Conservation (phyloP, 1,140 invertebrate species). For the Linepithema humile region DNA sequence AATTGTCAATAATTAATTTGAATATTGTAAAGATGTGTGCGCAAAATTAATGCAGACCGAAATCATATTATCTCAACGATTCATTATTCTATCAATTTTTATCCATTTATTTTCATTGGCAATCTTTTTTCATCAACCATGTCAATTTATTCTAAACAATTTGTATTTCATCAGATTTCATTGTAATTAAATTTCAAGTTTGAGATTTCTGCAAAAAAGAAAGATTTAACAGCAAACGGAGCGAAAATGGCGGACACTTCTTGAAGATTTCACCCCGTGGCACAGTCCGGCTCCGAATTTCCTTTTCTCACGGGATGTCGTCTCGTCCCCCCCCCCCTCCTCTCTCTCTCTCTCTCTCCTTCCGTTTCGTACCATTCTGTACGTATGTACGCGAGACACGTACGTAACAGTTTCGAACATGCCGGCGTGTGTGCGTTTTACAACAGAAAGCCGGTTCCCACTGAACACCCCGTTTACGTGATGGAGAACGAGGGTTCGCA, state of each 20-base stretch:
- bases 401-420: slow-evolving; percentile 68
- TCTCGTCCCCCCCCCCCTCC: not conserved
- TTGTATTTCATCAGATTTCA: not conserved
- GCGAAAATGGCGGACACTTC: not conserved
- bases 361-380: slow-evolving; percentile 59
- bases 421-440: slow-evolving; percentile 65
- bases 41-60: not conserved
- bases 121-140: not conserved
- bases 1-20: not conserved
- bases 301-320: slow-evolving; percentile 18
- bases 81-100: not conserved
- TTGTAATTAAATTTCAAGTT: not conserved
- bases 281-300: not conserved
- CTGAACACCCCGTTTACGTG: slow-evolving; percentile 68
- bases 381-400: slow-evolving; percentile 67
- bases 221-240: slow-evolving; percentile 18
- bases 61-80: not conserved
- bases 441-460: slow-evolving; percentile 70
- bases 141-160: not conserved
- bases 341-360: slow-evolving; percentile 27
- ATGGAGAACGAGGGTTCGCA: slow-evolving; percentile 40
- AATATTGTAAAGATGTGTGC: not conserved
- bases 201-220: slow-evolving; percentile 17
- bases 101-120: not conserved
- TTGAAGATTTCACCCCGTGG: slow-evolving; percentile 29